Percentiles rank a stretch among this genome's conserved stretches.
Evolutionary conservation across 2,113 vertebrate genomes (phyloP).

Genomic region (Haemorhous mexicanus): DNA sequence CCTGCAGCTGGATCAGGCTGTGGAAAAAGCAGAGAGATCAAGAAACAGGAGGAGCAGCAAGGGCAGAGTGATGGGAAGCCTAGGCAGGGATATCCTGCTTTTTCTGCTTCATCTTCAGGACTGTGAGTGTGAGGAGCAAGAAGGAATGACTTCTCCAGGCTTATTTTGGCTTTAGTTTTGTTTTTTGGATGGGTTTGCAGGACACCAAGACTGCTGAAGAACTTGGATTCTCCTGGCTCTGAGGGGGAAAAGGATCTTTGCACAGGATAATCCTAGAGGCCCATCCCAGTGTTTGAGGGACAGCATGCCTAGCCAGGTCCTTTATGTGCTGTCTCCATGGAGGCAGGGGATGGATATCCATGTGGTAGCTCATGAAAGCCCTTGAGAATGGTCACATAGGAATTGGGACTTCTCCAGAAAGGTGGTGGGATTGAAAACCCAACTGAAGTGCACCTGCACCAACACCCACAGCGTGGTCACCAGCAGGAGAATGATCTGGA

Average conservation of each 20-base stretch:
- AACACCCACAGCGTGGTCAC: accelerated
- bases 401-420: neutral
- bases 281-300: neutral
- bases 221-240: neutral
- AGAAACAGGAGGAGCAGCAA: neutral
- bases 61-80: neutral
- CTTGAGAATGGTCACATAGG: accelerated
- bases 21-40: neutral
- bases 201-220: neutral
- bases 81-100: neutral
- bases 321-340: neutral
- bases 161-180: neutral
- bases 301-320: neutral
- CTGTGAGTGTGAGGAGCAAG: neutral
- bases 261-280: accelerated
- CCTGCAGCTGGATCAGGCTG: slow-evolving; percentile 8
- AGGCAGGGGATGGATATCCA: neutral
- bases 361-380: neutral
- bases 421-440: neutral
- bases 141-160: neutral
- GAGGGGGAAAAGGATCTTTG: neutral
- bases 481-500: neutral
- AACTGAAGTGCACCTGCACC: neutral
- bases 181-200: neutral
- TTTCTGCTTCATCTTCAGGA: neutral